phyloP scores from a whole-genome alignment of 2,888 invertebrate species.

The Eueremaeus valkanovi region DNA sequence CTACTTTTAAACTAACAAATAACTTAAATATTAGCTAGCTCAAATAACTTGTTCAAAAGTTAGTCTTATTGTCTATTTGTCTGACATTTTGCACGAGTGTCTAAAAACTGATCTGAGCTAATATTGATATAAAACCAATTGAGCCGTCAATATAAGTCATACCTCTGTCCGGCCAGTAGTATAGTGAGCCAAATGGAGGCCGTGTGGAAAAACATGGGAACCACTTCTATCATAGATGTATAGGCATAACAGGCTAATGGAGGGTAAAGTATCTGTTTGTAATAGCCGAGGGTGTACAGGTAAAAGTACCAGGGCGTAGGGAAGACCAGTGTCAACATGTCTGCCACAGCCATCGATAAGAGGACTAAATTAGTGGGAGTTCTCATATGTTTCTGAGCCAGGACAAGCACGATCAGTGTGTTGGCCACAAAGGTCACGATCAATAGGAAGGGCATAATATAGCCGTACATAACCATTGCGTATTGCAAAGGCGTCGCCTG shows the following conservation, averaged over 20 bases:
- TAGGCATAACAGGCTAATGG: conserved; percentile 72
- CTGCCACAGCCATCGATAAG: conserved; percentile 90
- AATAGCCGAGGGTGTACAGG: conserved; percentile 81
- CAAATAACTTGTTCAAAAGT: too few species aligned
- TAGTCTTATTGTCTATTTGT: too few species aligned
- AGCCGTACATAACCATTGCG: conserved; percentile 69
- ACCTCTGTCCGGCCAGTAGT: conserved; percentile 83
- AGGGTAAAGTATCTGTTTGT: conserved; percentile 72
- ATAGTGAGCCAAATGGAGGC: conserved; percentile 90
- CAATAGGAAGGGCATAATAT: conserved; percentile 78
- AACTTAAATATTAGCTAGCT: too few species aligned
- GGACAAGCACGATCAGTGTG: conserved; percentile 83
- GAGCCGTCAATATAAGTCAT: not conserved
- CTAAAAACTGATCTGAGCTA: too few species aligned
- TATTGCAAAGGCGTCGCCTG: conserved; percentile 58
- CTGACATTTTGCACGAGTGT: too few species aligned
- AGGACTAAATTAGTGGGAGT: conserved; percentile 85
- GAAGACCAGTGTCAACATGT: conserved; percentile 84
- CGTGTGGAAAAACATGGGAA: conserved; percentile 86
- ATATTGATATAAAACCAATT: not conserved
- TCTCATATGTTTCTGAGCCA: conserved; percentile 83
- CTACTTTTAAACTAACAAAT: too few species aligned
- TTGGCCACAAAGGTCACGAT: conserved; percentile 82
- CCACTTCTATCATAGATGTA: conserved; percentile 56
- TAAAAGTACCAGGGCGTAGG: conserved; percentile 87